Evolutionary conservation across 2,113 vertebrate genomes (phyloP).

Genomic region (Epinephelus fuscoguttatus): DNA sequence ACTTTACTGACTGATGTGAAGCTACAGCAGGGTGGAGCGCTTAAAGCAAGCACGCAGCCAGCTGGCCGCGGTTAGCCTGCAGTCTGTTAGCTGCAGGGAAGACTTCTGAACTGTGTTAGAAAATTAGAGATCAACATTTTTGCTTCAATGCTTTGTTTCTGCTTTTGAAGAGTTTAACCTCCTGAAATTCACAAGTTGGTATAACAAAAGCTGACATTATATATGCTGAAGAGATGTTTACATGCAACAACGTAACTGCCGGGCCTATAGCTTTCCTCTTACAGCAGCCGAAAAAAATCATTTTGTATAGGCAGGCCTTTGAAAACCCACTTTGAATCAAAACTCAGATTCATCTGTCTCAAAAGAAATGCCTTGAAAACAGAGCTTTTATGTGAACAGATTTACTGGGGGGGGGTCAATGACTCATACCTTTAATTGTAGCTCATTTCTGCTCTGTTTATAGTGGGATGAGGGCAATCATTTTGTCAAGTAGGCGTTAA

Average conservation of each 20-base stretch:
- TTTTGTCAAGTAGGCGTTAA: constrained; percentile 44
- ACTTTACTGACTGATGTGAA: constrained; percentile 11
- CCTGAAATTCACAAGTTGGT: neutral
- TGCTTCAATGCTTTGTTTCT: neutral
- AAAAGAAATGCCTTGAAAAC: neutral
- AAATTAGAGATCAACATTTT: neutral
- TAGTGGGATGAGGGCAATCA: constrained; percentile 26
- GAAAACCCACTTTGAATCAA: neutral
- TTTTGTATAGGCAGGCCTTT: neutral
- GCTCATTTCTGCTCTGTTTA: constrained; percentile 23
- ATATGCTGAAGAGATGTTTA: neutral
- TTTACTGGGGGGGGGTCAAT: neutral
- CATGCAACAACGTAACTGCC: neutral
- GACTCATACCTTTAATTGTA: constrained; percentile 36
- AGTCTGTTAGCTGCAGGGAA: constrained; percentile 7
- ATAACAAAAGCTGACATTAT: neutral
- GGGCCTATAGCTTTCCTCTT: neutral
- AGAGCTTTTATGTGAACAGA: constrained; percentile 2
- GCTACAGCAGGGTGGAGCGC: neutral
- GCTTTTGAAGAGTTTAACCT: constrained; percentile 6
- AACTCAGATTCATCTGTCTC: neutral
- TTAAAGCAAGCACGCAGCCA: constrained; percentile 1
- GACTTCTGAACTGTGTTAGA: neutral
- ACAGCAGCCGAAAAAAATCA: neutral
- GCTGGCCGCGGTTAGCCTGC: neutral